Evolutionary conservation across 2,888 invertebrate genomes (phyloP).

Genomic region (Drosophila emarginata): DNA sequence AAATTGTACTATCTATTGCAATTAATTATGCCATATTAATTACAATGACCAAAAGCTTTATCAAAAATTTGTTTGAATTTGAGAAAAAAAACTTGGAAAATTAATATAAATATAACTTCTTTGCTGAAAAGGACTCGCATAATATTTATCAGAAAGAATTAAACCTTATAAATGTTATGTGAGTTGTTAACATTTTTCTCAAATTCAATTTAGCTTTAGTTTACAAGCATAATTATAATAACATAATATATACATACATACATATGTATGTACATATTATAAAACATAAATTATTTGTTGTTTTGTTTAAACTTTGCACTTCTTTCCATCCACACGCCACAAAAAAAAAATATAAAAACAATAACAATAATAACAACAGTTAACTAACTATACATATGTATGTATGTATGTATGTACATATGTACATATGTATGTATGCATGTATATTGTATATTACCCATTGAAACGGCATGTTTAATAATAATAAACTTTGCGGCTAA

Average conservation of each 20-base stretch:
- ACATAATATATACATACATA: slow-evolving; percentile 31
- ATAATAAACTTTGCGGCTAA: slow-evolving; percentile 38
- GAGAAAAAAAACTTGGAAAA: too few species aligned
- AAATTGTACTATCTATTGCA: too few species aligned
- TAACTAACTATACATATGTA: not conserved
- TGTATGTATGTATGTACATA: not conserved
- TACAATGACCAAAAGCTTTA: too few species aligned
- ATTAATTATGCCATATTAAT: too few species aligned
- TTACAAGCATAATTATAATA: not conserved
- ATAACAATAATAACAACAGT: slow-evolving; percentile 8
- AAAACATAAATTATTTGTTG: slow-evolving; percentile 50
- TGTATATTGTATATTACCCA: slow-evolving; percentile 1
- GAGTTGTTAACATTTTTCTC: too few species aligned
- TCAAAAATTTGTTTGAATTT: too few species aligned
- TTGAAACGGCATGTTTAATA: slow-evolving; percentile 42
- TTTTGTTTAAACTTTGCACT: slow-evolving; percentile 61
- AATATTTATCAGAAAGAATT: too few species aligned
- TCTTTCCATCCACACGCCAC: slow-evolving; percentile 16
- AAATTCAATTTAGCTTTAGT: too few species aligned
- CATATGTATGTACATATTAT: too few species aligned
- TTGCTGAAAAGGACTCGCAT: too few species aligned
- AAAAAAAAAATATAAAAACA: not conserved
- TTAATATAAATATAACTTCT: too few species aligned
- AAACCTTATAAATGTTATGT: too few species aligned
- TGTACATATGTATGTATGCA: not conserved